Conservation (phyloP, 2,113 vertebrate species). For the Syrrhaptes paradoxus region DNA sequence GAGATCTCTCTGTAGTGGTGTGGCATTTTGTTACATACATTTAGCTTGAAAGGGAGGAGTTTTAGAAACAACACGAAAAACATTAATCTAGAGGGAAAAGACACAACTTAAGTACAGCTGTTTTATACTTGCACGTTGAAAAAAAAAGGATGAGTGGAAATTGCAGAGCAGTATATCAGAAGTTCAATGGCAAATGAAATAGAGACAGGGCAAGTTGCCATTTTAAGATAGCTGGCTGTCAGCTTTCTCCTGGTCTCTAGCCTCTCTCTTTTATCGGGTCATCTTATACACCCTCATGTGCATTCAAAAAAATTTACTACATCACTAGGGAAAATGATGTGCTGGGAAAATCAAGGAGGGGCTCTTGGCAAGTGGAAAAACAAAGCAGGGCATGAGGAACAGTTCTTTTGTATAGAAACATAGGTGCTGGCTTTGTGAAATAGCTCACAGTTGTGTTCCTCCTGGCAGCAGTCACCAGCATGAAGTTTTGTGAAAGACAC, state of each 20-base stretch:
- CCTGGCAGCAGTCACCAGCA: background rate
- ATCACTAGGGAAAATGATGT: background rate
- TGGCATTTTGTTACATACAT: background rate
- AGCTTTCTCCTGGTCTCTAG: background rate
- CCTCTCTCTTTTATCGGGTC: background rate
- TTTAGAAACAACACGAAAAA: background rate
- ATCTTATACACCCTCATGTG: background rate
- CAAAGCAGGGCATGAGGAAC: background rate
- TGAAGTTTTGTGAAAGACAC: background rate
- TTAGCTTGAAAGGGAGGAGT: background rate
- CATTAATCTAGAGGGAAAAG: background rate
- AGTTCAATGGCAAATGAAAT: background rate
- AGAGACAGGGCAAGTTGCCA: background rate
- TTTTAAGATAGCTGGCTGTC: background rate
- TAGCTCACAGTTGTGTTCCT: background rate
- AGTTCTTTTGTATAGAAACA: background rate
- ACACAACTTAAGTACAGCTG: background rate
- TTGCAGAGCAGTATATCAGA: background rate
- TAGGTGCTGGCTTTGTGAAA: background rate
- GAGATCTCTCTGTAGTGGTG: background rate
- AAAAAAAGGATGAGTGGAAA: background rate
- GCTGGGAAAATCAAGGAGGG: background rate
- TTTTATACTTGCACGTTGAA: background rate
- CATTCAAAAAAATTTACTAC: background rate
- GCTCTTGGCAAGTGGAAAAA: background rate